Evolutionary conservation across 2,888 invertebrate genomes (phyloP), one percentile per base, ranked within the genome.

Genomic region (Dendrolimus pini): DNA sequence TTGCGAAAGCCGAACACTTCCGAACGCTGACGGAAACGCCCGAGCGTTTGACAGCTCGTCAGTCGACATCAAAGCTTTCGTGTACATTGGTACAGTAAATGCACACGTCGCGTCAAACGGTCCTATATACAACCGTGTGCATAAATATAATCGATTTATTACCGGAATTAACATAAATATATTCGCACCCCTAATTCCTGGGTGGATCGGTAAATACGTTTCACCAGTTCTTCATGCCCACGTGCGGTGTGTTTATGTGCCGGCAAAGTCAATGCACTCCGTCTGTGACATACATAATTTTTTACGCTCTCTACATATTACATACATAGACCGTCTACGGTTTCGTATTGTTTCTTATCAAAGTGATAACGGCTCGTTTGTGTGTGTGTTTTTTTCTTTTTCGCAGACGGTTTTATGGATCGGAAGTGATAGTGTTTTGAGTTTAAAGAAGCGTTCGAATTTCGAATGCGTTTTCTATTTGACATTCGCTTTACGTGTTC

Each of bases 41-140:
- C 88, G 88, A 89, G 64, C 74, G 75, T 68, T 66, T 87, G 88
- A 89, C 88, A 89, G 84, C 72, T 78, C 86, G 87, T 89, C 89
- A 89, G 79, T 78, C 81, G 83, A 85, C 81, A 84, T 80, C 79
- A 86, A 86, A 83, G 80, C 83, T 83, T 74, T 78, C 70, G 69
- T 74, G 79, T 82, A 84, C 83, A 83, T 83, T 83, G 82, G 81
- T 83, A 81, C 82, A 81, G 78, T 82, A 63, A 66, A 72, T 71
- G 72, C 77, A 75, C 77, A 12, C 72, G 78, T 74, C 83, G 83
- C 80, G 81, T 78, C 80, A 74, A 72, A 78, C 77, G 78, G 78
- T 47, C 12, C 47, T 47, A 47, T 47, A 47, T 47, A 47, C 47
- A 10, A 47, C 74, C 66, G 66, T 10, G 47, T 47, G 47, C 47